Conservation (phyloP, 2,797 vertebrate genomes). For the Cyclopterus lumpus region DNA sequence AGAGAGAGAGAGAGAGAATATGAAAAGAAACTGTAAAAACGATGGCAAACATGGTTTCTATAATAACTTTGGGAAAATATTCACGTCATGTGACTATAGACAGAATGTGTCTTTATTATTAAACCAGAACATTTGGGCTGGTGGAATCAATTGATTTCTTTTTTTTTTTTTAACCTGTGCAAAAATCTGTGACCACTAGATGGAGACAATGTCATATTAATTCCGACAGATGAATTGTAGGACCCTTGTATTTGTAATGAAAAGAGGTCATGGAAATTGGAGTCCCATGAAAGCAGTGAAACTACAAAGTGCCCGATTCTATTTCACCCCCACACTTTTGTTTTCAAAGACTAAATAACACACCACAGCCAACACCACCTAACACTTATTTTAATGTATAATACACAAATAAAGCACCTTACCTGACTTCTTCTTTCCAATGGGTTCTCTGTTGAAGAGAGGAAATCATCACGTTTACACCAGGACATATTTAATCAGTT, state of each 20-base stretch:
- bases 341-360: neutral
- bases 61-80: neutral
- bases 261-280: neutral
- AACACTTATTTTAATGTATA: constrained; percentile 20
- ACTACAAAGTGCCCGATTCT: neutral
- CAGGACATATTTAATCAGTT: neutral
- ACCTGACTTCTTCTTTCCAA: constrained; percentile 96
- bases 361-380: neutral
- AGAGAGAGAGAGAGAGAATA: constrained; percentile 28
- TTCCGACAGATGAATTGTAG: neutral
- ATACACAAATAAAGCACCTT: constrained; percentile 70
- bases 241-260: neutral
- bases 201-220: constrained; percentile 39
- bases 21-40: neutral
- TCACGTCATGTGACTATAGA: neutral
- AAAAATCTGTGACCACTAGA: constrained; percentile 58
- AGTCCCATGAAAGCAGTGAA: neutral
- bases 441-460: constrained; percentile 89
- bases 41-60: constrained; percentile 3
- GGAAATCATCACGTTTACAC: constrained; percentile 47
- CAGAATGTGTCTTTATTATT: neutral
- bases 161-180: neutral
- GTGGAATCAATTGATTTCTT: neutral
- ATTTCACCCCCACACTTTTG: neutral
- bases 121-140: neutral